These are phyloP conservation scores for Cryptosula pallasiana DNA, from an alignment of 2,888 invertebrate genomes.

Conservation along the genomic window DNA sequence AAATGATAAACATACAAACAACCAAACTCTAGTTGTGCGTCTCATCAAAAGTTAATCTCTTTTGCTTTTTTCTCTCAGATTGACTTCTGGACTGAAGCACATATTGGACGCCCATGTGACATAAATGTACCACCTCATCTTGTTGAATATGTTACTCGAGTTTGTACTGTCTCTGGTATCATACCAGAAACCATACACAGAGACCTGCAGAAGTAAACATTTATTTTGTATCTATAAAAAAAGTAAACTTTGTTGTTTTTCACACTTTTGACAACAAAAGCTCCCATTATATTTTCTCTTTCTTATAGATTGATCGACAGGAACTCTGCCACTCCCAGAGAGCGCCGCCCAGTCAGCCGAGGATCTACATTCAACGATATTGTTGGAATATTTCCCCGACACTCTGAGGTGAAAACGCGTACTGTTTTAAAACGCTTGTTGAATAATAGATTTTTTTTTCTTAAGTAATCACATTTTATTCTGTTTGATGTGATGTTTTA, in stretches of 20 bases:
- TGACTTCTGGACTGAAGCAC: slow-evolving; percentile 26
- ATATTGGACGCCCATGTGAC: slow-evolving; percentile 1
- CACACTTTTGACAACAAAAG: too few relatives aligned
- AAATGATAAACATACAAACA: too few relatives aligned
- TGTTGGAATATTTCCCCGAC: neutral
- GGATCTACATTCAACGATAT: neutral
- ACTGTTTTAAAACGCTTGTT: too few relatives aligned
- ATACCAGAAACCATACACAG: neutral
- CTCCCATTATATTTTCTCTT: too few relatives aligned
- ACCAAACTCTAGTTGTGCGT: too few relatives aligned
- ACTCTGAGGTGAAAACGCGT: neutral
- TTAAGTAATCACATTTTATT: too few relatives aligned
- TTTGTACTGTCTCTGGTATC: slow-evolving; percentile 10
- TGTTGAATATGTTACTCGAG: neutral
- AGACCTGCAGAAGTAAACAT: slow-evolving; percentile 26
- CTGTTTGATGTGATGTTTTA: too few relatives aligned
- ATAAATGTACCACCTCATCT: slow-evolving; percentile 23
- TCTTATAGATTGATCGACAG: neutral
- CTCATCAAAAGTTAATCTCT: too few relatives aligned
- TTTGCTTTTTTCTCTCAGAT: slow-evolving; percentile 16
- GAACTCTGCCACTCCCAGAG: neutral
- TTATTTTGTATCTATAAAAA: neutral
- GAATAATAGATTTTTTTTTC: too few relatives aligned
- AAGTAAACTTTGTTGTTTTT: too few relatives aligned
- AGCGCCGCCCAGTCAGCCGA: neutral